Conservation (phyloP, 2,888 invertebrate genomes). For the Aquatica leii region DNA sequence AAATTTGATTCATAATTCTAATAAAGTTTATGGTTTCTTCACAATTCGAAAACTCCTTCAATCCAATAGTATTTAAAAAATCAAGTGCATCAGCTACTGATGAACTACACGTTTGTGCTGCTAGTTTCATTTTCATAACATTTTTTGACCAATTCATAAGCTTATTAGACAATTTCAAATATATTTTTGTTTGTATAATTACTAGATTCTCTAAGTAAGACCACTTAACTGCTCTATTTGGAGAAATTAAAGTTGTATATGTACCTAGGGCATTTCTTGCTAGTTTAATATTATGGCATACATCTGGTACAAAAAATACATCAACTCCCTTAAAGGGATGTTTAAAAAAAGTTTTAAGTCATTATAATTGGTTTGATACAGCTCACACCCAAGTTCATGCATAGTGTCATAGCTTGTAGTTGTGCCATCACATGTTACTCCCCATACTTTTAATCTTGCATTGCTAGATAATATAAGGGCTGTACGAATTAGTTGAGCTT, state of each 20-base stretch:
- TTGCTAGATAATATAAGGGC: slow-evolving; percentile 6
- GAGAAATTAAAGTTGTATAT: slow-evolving; percentile 17
- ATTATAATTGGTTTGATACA: background rate
- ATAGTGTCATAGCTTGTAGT: slow-evolving; percentile 17
- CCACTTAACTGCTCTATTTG: slow-evolving; percentile 11
- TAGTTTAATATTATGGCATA: slow-evolving; percentile 25
- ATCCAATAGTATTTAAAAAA: background rate
- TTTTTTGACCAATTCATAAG: background rate
- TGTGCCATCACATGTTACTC: slow-evolving; percentile 22
- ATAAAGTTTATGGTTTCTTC: background rate
- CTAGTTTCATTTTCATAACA: background rate
- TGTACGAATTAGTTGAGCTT: slow-evolving; percentile 21
- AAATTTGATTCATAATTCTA: background rate
- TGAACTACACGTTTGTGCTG: background rate
- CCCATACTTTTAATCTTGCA: slow-evolving; percentile 22
- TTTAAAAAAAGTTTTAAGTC: slow-evolving; percentile 23
- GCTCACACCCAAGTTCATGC: slow-evolving; percentile 17
- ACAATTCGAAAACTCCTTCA: background rate
- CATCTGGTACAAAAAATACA: slow-evolving; percentile 31
- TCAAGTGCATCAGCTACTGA: background rate
- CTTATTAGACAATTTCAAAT: slow-evolving; percentile 13
- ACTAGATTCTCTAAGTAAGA: background rate
- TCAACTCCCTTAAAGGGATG: slow-evolving; percentile 17
- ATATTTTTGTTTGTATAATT: background rate
- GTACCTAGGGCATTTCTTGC: slow-evolving; percentile 26